Evolutionary conservation across 2,888 invertebrate species (phyloP).

Genomic region (Leptinotarsa tumamoca): DNA sequence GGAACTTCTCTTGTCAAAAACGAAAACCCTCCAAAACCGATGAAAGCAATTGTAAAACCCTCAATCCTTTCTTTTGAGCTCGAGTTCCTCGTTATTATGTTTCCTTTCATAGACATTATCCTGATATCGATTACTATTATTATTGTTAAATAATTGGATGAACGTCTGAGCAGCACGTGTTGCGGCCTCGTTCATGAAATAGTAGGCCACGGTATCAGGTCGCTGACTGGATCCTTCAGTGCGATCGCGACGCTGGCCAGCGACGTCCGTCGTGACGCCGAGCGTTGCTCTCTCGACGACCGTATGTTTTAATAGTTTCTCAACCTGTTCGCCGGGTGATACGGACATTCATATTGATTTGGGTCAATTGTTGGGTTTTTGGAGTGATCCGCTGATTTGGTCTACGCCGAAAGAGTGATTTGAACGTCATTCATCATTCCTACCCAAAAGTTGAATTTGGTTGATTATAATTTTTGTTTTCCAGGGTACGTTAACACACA

Average conservation of each 20-base stretch:
- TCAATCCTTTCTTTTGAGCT: not conserved
- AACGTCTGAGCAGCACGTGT: constrained; percentile 1
- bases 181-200: constrained; percentile 16
- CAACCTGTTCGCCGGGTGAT: constrained; percentile 5
- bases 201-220: constrained; percentile 50
- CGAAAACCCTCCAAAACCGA: too few species aligned
- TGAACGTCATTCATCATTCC: not conserved
- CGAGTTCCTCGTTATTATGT: not conserved
- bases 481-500: constrained; percentile 1
- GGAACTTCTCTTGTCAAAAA: too few species aligned
- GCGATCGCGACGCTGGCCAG: constrained; percentile 19
- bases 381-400: not conserved
- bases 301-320: not conserved
- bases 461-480: constrained; percentile 12
- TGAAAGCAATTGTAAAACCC: not conserved
- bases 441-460: not conserved
- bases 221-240: constrained; percentile 13
- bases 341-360: constrained; percentile 7
- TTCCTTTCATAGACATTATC: not conserved
- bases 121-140: constrained; percentile 8
- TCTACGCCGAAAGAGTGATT: not conserved
- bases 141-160: not conserved
- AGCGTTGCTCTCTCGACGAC: constrained; percentile 15
- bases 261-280: constrained; percentile 23
- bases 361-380: not conserved